phyloP scores from a whole-genome alignment of 2,888 invertebrate species.

The Cataglyphis rosenhaueri region DNA sequence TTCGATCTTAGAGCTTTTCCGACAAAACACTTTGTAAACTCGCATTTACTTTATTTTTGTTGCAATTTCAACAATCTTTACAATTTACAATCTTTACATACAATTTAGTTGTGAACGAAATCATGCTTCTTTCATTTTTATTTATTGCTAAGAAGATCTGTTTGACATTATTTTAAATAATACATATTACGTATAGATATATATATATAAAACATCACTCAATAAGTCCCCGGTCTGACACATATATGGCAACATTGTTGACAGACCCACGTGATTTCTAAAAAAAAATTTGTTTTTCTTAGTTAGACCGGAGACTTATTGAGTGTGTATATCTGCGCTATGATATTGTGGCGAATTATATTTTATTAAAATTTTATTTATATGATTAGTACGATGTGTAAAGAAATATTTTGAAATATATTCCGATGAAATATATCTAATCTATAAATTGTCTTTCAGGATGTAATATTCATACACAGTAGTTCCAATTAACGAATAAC shows the following conservation, averaged over 20 bases:
- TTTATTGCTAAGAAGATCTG: not conserved
- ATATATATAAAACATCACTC: not conserved
- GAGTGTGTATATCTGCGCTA: not conserved
- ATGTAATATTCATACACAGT: not conserved
- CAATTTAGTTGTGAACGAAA: conserved; percentile 73
- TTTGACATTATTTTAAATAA: not conserved
- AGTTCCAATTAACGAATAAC: conserved; percentile 10
- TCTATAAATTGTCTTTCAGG: too few species aligned
- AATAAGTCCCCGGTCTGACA: too few species aligned
- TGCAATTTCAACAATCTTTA: conserved; percentile 28
- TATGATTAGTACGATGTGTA: not conserved
- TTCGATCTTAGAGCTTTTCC: conserved; percentile 10
- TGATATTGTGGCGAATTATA: conserved; percentile 58
- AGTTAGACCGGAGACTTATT: too few species aligned
- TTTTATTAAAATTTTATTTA: conserved; percentile 54
- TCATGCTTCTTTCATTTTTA: conserved; percentile 40
- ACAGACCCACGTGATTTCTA: too few species aligned
- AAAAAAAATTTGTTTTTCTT: too few species aligned
- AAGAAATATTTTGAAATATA: conserved; percentile 4
- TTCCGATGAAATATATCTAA: not conserved
- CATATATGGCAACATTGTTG: too few species aligned
- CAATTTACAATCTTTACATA: conserved; percentile 49
- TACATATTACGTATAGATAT: too few species aligned
- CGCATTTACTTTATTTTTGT: not conserved
- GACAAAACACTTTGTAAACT: not conserved